phyloP scores from a whole-genome alignment of 1,140 invertebrate genomes.

The Formica exsecta region DNA sequence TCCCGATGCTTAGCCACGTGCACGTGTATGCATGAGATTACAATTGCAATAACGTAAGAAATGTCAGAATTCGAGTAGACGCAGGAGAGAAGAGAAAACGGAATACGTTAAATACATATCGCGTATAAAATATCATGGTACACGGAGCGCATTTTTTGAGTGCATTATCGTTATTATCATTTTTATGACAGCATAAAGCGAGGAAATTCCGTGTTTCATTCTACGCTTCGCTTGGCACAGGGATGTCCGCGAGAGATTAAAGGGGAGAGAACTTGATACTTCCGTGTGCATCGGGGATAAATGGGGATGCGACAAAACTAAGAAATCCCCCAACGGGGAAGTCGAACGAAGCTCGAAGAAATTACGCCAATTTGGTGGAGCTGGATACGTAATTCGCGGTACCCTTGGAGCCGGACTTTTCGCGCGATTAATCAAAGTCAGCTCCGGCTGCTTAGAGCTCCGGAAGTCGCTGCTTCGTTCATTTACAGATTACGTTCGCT shows the following conservation, averaged over 20 bases:
- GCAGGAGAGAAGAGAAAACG: not conserved
- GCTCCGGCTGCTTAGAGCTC: constrained; percentile 8
- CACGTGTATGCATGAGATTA: constrained; percentile 20
- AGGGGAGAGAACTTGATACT: constrained; percentile 24
- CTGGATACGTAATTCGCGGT: constrained; percentile 5
- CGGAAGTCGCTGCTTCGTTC: constrained; percentile 57
- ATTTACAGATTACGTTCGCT: constrained; percentile 53
- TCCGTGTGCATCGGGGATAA: constrained; percentile 13
- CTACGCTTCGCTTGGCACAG: constrained; percentile 16
- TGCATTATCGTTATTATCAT: constrained; percentile 57
- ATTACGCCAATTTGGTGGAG: constrained; percentile 50
- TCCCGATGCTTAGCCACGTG: not conserved
- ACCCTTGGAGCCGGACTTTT: constrained; percentile 31
- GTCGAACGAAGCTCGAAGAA: constrained; percentile 30
- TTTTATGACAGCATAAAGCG: constrained; percentile 40
- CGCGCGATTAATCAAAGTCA: constrained; percentile 58
- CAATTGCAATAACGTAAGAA: constrained; percentile 27
- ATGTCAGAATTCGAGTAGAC: not conserved
- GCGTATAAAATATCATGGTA: constrained; percentile 41
- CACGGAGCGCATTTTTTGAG: not conserved
- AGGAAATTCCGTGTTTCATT: constrained; percentile 40
- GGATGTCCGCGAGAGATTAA: constrained; percentile 10
- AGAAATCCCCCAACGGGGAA: not conserved
- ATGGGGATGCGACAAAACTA: constrained; percentile 33
- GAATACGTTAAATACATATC: constrained; percentile 34